Evolutionary conservation across 2,113 vertebrate species (phyloP).

Genomic region (Glaucomys volans): DNA sequence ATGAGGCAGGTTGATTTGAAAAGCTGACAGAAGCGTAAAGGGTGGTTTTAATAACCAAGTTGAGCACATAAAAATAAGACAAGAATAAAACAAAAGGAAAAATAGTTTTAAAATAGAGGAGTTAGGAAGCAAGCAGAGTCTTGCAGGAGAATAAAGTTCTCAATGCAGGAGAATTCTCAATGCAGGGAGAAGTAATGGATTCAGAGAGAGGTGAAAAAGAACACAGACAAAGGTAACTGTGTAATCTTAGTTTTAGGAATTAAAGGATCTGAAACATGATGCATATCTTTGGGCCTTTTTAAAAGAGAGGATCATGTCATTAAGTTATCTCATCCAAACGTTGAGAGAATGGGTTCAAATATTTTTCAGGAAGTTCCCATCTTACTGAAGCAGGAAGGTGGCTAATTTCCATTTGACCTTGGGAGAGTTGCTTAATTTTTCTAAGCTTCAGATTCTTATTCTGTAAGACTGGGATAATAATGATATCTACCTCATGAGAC

Average conservation of each 20-base stretch:
- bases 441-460: neutral
- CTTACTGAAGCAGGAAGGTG: neutral
- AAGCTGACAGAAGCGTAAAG: neutral
- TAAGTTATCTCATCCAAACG: neutral
- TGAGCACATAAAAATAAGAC: neutral
- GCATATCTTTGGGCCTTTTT: neutral
- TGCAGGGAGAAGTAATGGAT: neutral
- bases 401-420: neutral
- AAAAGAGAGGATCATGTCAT: neutral
- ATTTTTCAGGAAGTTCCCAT: constrained; percentile 5
- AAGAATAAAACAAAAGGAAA: neutral
- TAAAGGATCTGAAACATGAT: neutral
- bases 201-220: neutral
- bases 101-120: constrained; percentile 32
- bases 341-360: neutral
- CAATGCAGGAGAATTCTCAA: neutral
- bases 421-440: neutral
- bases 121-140: neutral
- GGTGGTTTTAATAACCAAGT: neutral
- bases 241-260: neutral
- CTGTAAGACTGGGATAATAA: constrained; percentile 14
- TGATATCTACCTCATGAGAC: neutral
- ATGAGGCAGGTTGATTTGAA: neutral
- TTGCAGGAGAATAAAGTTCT: neutral
- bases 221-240: neutral